These are phyloP conservation scores for Metalampra italica DNA, from an alignment of 2,888 invertebrate species.

Conservation along the genomic window DNA sequence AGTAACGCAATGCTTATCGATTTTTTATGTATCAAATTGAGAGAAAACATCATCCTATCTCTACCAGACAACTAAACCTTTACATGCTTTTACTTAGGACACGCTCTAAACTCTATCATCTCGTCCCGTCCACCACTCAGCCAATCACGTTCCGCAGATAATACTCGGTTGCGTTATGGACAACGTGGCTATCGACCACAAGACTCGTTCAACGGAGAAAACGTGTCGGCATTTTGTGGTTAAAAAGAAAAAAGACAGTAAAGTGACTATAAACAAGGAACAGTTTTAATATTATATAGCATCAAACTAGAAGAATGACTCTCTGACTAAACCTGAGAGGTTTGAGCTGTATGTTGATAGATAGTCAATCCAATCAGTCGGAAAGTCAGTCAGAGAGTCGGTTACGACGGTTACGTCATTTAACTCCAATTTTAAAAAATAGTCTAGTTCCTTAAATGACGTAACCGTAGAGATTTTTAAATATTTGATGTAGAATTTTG, in stretches of 20 bases:
- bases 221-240: slow-evolving; percentile 27
- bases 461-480: too few relatives aligned
- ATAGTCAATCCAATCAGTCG: too few relatives aligned
- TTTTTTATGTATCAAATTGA: not conserved
- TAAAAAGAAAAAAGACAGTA: slow-evolving; percentile 12
- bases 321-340: too few relatives aligned
- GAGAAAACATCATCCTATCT: not conserved
- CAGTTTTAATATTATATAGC: too few relatives aligned
- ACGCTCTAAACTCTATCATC: slow-evolving; percentile 30
- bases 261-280: not conserved
- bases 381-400: too few relatives aligned
- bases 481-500: too few relatives aligned
- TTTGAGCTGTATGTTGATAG: too few relatives aligned
- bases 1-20: too few relatives aligned
- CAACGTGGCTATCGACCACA: slow-evolving; percentile 9
- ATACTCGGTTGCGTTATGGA: slow-evolving; percentile 24
- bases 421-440: too few relatives aligned
- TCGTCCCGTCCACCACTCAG: slow-evolving; percentile 12
- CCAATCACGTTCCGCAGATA: slow-evolving; percentile 31
- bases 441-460: too few relatives aligned
- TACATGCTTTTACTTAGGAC: slow-evolving; percentile 24
- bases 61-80: not conserved
- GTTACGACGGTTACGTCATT: too few relatives aligned
- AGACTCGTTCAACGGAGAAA: slow-evolving; percentile 22
- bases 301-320: too few relatives aligned